Conservation (phyloP, 2,888 invertebrate species). For the Adelphocoris suturalis region DNA sequence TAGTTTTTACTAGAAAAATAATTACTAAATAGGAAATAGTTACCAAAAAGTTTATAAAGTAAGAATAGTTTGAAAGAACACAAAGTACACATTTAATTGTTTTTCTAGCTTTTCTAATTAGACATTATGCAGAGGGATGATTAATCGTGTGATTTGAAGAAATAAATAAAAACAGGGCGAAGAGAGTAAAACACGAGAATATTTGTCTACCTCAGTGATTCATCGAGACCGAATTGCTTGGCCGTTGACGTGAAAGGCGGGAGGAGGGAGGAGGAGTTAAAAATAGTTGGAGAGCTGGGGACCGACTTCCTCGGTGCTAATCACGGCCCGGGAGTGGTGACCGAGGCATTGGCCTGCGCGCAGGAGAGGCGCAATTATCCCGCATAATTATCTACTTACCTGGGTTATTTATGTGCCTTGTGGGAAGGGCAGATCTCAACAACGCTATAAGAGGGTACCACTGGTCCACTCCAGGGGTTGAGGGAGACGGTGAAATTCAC, state of each 20-base stretch:
- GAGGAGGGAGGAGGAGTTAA: constrained; percentile 29
- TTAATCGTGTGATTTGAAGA: too few relatives aligned
- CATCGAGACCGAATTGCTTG: constrained; percentile 25
- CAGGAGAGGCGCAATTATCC: not conserved
- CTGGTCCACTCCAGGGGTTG: too few relatives aligned
- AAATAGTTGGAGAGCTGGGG: constrained; percentile 47
- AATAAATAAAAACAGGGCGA: not conserved
- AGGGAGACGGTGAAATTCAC: too few relatives aligned
- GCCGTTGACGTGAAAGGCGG: constrained; percentile 42
- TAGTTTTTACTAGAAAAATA: too few relatives aligned
- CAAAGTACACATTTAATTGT: too few relatives aligned
- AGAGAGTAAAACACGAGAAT: constrained; percentile 15
- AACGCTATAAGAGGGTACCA: too few relatives aligned
- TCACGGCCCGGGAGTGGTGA: constrained; percentile 40
- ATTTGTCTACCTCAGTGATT: constrained; percentile 19
- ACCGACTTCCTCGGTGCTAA: constrained; percentile 58
- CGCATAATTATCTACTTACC: not conserved
- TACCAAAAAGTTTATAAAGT: too few relatives aligned
- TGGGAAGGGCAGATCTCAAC: too few relatives aligned
- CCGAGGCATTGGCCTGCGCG: constrained; percentile 50
- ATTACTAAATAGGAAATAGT: too few relatives aligned
- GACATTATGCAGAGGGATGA: too few relatives aligned
- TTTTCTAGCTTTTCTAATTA: too few relatives aligned
- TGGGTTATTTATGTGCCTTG: not conserved
- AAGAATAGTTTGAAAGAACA: too few relatives aligned